phyloP scores from a whole-genome alignment of 2,888 invertebrate species.

The Caenorhabditis sulstoni region DNA sequence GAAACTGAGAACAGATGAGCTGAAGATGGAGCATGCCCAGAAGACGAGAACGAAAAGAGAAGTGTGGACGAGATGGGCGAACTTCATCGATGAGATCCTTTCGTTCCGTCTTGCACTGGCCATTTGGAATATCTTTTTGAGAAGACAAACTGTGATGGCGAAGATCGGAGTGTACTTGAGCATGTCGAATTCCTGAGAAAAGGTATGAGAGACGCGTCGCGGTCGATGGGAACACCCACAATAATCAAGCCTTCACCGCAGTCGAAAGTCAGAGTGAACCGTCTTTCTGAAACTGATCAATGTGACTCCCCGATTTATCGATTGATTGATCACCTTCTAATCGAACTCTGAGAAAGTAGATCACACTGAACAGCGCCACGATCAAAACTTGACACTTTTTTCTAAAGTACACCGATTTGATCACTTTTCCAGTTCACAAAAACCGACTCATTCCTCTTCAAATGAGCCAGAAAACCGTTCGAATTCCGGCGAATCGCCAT shows the following conservation, averaged over 20 bases:
- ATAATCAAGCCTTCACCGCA: no score
- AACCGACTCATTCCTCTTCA: background rate
- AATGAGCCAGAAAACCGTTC: background rate
- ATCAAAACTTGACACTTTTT: background rate
- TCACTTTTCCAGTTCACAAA: background rate
- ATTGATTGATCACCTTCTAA: no score
- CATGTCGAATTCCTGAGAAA: constrained; percentile 16
- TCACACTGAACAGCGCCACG: background rate
- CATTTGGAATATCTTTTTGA: background rate
- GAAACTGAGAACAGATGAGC: constrained; percentile 3
- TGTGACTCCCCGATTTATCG: no score
- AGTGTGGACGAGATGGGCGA: constrained; percentile 7
- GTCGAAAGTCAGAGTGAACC: no score
- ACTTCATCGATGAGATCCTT: background rate
- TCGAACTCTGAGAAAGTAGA: background rate
- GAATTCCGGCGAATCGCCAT: background rate
- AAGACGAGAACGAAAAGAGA: constrained; percentile 10
- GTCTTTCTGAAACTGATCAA: no score
- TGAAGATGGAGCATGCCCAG: no score
- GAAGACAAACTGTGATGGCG: background rate
- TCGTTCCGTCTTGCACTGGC: background rate
- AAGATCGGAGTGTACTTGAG: constrained; percentile 13
- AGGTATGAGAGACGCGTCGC: no score
- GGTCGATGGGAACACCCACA: no score
- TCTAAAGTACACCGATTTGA: background rate